phyloP scores from a whole-genome alignment of 2,113 vertebrate species.

The Perognathus longimembris region DNA sequence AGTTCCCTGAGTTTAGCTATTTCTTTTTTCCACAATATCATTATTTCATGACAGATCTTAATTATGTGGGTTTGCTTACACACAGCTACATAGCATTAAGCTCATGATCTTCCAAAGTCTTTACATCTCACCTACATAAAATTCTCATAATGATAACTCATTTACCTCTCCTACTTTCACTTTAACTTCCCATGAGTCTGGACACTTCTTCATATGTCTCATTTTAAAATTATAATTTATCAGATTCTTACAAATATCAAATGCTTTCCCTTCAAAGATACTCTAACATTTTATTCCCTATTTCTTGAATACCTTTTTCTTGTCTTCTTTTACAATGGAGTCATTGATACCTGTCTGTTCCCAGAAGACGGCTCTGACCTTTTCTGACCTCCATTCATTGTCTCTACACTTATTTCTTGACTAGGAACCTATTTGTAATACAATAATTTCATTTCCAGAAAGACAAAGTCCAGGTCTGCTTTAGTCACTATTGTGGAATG shows the following conservation, averaged over 20 bases:
- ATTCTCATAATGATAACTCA: neutral
- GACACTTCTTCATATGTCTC: neutral
- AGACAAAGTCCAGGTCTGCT: neutral
- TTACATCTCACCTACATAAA: neutral
- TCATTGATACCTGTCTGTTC: neutral
- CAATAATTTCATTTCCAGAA: neutral
- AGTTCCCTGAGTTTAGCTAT: neutral
- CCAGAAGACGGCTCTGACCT: neutral
- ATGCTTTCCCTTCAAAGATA: neutral
- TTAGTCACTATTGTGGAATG: neutral
- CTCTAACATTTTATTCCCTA: neutral
- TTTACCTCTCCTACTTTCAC: neutral
- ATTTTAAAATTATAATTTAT: neutral
- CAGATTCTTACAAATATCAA: neutral
- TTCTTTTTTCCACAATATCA: neutral
- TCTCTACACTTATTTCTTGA: neutral
- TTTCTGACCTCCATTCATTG: neutral
- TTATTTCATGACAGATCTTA: neutral
- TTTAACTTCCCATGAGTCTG: neutral
- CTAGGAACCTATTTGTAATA: neutral
- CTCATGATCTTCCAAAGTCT: neutral
- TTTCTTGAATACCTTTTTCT: neutral
- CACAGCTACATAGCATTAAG: neutral
- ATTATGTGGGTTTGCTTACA: neutral
- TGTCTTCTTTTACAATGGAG: neutral